These are phyloP conservation scores for Drosophila micromelanica DNA, from an alignment of 1,140 invertebrate species.

Conservation along the genomic window DNA sequence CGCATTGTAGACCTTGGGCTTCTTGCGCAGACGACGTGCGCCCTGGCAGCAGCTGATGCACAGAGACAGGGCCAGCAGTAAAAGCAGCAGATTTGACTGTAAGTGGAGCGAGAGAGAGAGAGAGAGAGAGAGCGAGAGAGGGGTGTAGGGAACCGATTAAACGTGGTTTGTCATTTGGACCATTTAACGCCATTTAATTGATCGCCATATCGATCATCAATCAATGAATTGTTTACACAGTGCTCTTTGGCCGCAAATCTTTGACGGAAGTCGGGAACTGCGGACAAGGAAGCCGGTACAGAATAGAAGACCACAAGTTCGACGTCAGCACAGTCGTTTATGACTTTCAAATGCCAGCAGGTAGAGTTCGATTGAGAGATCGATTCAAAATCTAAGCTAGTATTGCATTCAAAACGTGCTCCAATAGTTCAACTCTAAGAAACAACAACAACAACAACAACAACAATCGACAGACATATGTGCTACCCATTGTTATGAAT, in stretches of 20 bases:
- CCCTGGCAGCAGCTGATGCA: constrained; percentile 38
- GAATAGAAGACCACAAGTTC: constrained; percentile 29
- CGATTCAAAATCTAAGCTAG: constrained; percentile 34
- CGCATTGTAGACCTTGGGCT: constrained; percentile 91
- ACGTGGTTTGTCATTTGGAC: constrained; percentile 53
- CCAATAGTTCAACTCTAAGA: neutral
- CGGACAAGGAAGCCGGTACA: constrained; percentile 56
- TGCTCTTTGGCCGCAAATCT: constrained; percentile 17
- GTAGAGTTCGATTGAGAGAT: constrained; percentile 25
- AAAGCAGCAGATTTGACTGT: constrained; percentile 49
- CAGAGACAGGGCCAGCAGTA: constrained; percentile 53
- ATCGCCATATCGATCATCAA: constrained; percentile 72
- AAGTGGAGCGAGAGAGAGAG: constrained; percentile 16
- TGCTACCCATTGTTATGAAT: constrained; percentile 69
- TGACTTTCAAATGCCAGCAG: constrained; percentile 67
- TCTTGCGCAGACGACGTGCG: constrained; percentile 84
- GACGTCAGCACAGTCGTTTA: constrained; percentile 31
- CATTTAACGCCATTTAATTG: constrained; percentile 72
- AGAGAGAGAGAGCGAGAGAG: neutral
- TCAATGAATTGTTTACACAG: constrained; percentile 73
- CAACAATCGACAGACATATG: constrained; percentile 64
- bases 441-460: constrained; percentile 38
- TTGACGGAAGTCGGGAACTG: constrained; percentile 68
- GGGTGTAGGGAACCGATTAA: constrained; percentile 1
- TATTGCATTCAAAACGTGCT: constrained; percentile 61